Evolutionary conservation across 2,797 vertebrate genomes (phyloP).

Genomic region (Glossophaga mutica): DNA sequence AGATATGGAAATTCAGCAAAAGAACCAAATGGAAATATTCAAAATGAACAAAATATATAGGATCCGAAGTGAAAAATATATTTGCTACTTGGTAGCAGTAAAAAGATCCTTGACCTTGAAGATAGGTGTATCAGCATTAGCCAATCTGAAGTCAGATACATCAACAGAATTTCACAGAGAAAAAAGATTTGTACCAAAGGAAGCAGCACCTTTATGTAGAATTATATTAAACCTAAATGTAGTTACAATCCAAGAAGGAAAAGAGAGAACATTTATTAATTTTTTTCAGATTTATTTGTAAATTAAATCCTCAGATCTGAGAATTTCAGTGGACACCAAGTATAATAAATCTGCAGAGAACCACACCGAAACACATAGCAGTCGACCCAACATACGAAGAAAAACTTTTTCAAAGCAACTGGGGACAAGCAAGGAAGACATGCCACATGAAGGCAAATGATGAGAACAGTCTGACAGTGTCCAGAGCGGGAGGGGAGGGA

Average conservation of each 20-base stretch:
- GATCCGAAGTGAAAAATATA: background rate
- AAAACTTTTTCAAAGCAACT: background rate
- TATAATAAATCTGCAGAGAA: background rate
- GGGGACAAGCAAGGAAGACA: background rate
- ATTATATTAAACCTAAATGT: background rate
- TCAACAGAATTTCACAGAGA: background rate
- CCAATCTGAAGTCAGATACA: background rate
- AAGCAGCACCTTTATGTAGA: background rate
- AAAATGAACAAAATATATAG: background rate
- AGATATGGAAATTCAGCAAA: background rate
- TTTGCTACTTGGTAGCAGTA: background rate
- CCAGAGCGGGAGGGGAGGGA: too few species aligned
- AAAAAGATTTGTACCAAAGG: background rate
- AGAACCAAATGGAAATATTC: background rate
- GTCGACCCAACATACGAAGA: background rate
- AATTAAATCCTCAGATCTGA: background rate
- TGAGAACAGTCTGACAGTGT: too few species aligned
- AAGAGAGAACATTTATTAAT: background rate
- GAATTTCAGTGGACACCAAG: background rate
- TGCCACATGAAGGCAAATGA: background rate
- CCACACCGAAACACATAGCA: background rate
- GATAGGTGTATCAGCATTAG: background rate
- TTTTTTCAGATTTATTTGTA: background rate
- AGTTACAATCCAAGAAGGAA: background rate
- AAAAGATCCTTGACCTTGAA: background rate